These are phyloP conservation scores for Parazoanthus darwini DNA, from an alignment of 92 coral and sea anemone species.

Conservation along the genomic window DNA sequence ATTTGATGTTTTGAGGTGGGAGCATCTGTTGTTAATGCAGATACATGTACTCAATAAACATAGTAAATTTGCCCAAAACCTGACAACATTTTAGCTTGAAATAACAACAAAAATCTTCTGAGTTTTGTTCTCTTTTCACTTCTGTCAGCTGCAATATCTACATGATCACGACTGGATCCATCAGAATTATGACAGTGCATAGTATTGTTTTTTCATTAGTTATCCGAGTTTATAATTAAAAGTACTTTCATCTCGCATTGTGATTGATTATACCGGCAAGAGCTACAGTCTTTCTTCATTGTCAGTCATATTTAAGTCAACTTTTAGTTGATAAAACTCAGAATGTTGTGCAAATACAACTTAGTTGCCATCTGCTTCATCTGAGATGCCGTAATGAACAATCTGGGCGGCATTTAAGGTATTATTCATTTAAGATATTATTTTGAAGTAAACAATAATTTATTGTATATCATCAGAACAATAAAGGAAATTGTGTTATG, in stretches of 20 bases:
- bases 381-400: not conserved
- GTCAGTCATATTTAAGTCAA: not conserved
- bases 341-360: not conserved
- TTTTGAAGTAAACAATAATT: not conserved
- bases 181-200: too few relatives aligned
- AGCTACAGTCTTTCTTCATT: not conserved
- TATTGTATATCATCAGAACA: conserved; percentile 3
- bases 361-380: conserved; percentile 3
- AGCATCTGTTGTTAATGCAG: too few relatives aligned
- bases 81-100: too few relatives aligned
- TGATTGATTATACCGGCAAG: not conserved
- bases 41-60: too few relatives aligned
- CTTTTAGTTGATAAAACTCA: conserved; percentile 24
- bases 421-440: not conserved
- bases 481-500: not conserved
- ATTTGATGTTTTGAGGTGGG: too few relatives aligned
- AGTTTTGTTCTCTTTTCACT: too few relatives aligned
- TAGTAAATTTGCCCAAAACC: too few relatives aligned
- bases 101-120: too few relatives aligned
- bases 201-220: too few relatives aligned
- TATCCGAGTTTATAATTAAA: too few relatives aligned
- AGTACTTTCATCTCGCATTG: not conserved
- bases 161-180: too few relatives aligned
- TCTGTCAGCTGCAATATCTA: too few relatives aligned
- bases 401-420: not conserved